Evolutionary conservation across 2,113 vertebrate species (phyloP), one percentile per base, ranked within the genome.

Genomic region (Tyto alba): DNA sequence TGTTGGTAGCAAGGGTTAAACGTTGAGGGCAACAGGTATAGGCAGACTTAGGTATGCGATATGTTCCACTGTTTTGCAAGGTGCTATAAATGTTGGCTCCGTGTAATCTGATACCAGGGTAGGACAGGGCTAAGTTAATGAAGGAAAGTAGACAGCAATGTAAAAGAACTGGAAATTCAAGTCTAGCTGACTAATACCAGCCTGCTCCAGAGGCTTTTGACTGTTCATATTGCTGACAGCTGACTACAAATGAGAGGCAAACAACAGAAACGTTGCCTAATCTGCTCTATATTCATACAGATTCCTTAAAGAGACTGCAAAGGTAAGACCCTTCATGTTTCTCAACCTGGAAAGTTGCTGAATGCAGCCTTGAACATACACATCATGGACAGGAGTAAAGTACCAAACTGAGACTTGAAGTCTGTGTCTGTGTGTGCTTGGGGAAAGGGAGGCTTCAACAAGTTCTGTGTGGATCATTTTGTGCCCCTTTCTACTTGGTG

Each of bases 111-210:
- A 98, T 85, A 96, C 96, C 52, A 85, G 79, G 94, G 94, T 72
- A 95, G 95, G 92, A 96, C 90, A 67, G 96, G 96, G 97, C 93
- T 85, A 96, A 96, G 96, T 88, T 95, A 89, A 90, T 97, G 92
- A 93, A 92, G 96, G 94, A 97, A 97, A 97, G 96, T 78, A 97
- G 93, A 96, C 96, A 98, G 96, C 97, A 98, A 98, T 98, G 98
- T 97, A 93, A 98, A 97, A 98, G 97, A 98, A 98, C 98, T 97
- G 97, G 98, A 98, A 98, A 98, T 98, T 98, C 98, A 97, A 94
- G 98, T 98, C 97, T 97, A 95, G 95, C 95, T 98, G 96, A 98
- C 93, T 97, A 97, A 98, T 95, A 96, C 95, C 97, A 96, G 94
- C 87, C 93, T 91, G 90, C 86, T 92, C 62, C 60, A 57, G 84